Conservation (phyloP, 2,888 invertebrate species). For the Cartodere bifasciata region DNA sequence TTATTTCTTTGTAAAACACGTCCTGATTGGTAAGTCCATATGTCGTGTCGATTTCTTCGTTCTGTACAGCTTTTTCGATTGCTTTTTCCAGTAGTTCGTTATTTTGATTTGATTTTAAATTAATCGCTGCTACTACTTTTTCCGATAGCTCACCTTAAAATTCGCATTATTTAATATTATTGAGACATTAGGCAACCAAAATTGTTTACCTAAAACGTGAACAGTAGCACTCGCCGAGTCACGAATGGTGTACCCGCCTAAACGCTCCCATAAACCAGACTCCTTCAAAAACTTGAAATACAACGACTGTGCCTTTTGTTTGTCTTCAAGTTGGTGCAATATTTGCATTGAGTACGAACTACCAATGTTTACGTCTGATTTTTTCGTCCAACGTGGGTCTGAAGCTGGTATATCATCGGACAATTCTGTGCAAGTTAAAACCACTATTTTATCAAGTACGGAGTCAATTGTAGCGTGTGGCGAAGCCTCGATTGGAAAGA, state of each 20-base stretch:
- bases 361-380: conserved; percentile 41
- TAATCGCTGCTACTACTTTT: conserved; percentile 61
- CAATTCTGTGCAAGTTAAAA: conserved; percentile 59
- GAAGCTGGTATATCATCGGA: conserved; percentile 80
- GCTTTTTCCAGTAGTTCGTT: conserved; percentile 44
- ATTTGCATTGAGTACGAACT: conserved; percentile 74
- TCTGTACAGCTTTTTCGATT: conserved; percentile 40
- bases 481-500: conserved; percentile 35
- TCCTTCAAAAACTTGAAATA: conserved; percentile 66
- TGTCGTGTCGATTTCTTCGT: conserved; percentile 33
- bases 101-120: conserved; percentile 51
- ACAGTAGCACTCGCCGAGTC: conserved; percentile 42
- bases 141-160: conserved; percentile 55
- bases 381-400: conserved; percentile 61
- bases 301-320: conserved; percentile 61
- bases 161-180: conserved; percentile 1
- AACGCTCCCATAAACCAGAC: conserved; percentile 51
- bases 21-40: conserved; percentile 55
- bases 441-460: conserved; percentile 45
- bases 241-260: conserved; percentile 31
- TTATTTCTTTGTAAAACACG: conserved; percentile 61
- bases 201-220: conserved; percentile 26
- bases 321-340: conserved; percentile 74
- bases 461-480: conserved; percentile 35
- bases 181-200: background rate